Evolutionary conservation across 2,113 vertebrate species (phyloP).

Genomic region (Elgaria multicarinata): DNA sequence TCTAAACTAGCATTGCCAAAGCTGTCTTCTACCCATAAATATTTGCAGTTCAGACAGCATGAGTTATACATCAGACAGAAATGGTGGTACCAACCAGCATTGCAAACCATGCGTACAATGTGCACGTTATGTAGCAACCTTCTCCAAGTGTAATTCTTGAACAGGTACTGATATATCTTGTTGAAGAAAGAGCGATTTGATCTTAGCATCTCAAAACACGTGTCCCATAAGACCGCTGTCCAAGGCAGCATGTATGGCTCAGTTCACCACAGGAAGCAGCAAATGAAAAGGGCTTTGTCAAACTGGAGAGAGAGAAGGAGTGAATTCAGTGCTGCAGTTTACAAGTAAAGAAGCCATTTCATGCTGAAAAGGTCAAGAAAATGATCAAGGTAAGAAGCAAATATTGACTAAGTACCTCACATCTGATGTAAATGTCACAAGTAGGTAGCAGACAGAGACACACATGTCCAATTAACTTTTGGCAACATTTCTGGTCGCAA

Average conservation of each 20-base stretch:
- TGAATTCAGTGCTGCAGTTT: neutral
- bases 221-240: neutral
- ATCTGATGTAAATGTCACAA: constrained; percentile 35
- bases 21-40: neutral
- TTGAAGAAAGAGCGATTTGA: neutral
- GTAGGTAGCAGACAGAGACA: neutral
- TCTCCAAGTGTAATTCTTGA: neutral
- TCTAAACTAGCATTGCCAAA: neutral
- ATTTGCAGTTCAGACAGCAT: neutral
- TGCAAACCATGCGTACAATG: neutral
- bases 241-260: neutral
- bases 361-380: neutral
- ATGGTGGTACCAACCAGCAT: neutral
- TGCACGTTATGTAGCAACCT: neutral
- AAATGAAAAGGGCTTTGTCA: neutral
- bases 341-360: constrained; percentile 16
- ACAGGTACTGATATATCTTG: neutral
- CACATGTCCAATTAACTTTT: neutral
- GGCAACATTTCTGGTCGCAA: constrained; percentile 8
- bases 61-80: neutral
- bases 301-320: neutral
- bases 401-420: constrained; percentile 21
- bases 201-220: neutral
- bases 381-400: constrained; percentile 31
- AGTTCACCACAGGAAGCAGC: constrained; percentile 5